phyloP scores from a whole-genome alignment of 2,797 vertebrate species.

The Holocentrus rufus region DNA sequence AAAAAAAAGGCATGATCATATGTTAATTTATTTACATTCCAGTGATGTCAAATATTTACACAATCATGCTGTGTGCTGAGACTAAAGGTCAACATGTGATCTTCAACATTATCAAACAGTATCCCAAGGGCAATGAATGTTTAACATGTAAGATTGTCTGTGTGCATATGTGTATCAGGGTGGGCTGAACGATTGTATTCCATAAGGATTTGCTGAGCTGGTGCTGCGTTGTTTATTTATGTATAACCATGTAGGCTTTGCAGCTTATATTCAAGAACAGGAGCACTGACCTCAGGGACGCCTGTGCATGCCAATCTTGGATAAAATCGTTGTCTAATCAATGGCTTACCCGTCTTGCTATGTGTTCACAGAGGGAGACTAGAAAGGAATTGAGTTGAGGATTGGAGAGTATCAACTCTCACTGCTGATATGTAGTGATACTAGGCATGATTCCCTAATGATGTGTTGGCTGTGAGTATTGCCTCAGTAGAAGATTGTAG shows the following conservation, averaged over 20 bases:
- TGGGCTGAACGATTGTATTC: constrained; percentile 3
- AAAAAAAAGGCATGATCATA: constrained; percentile 7
- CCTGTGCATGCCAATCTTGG: constrained; percentile 31
- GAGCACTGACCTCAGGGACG: constrained; percentile 33
- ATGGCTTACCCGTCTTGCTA: not conserved
- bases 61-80: not conserved
- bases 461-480: too few species aligned
- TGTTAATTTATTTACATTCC: constrained; percentile 47
- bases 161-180: constrained; percentile 12
- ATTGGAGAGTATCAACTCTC: constrained; percentile 2
- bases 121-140: constrained; percentile 36
- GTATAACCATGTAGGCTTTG: constrained; percentile 2
- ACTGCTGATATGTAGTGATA: too few species aligned
- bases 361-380: not conserved
- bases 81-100: constrained; percentile 20
- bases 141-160: constrained; percentile 28
- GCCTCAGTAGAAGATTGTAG: too few species aligned
- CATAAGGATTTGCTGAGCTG: constrained; percentile 3
- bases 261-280: constrained; percentile 30
- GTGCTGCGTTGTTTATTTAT: constrained; percentile 34
- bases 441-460: too few species aligned
- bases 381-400: not conserved
- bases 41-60: constrained; percentile 19
- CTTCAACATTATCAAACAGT: constrained; percentile 15
- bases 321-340: constrained; percentile 34